These are phyloP conservation scores for Pseudopodoces humilis DNA, from an alignment of 2,113 vertebrate genomes.

Conservation along the genomic window DNA sequence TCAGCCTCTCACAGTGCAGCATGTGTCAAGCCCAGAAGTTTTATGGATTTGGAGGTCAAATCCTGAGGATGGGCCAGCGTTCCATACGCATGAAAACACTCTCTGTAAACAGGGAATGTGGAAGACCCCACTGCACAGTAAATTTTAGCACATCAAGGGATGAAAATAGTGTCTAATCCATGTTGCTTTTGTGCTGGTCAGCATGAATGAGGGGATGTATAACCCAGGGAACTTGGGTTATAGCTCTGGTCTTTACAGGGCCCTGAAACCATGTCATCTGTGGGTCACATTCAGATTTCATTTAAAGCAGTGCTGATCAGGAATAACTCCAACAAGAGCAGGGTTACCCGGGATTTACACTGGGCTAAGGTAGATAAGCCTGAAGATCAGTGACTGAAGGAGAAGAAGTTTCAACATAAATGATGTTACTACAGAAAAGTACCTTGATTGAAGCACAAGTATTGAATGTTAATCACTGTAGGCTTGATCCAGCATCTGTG, in stretches of 20 bases:
- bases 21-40: neutral
- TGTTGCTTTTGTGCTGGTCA: neutral
- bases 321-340: constrained; percentile 43
- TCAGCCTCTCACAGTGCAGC: neutral
- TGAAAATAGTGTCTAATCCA: neutral
- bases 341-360: constrained; percentile 38
- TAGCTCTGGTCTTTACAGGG: neutral
- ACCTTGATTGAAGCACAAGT: constrained; percentile 39
- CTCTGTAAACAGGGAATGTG: neutral
- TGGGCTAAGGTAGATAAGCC: constrained; percentile 50
- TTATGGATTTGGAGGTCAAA: neutral
- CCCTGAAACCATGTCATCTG: neutral
- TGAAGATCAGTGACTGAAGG: constrained; percentile 41
- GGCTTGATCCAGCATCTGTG: constrained; percentile 18
- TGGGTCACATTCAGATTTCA: constrained; percentile 33
- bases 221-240: neutral
- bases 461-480: constrained; percentile 49
- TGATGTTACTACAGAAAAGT: constrained; percentile 49
- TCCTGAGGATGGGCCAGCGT: neutral
- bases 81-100: neutral
- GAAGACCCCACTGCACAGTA: neutral
- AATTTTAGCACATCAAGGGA: neutral
- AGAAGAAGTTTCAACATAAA: constrained; percentile 48
- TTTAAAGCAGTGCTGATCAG: constrained; percentile 35
- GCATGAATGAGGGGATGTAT: neutral